Evolutionary conservation across 2,888 invertebrate genomes (phyloP).

Genomic region (Nomada lathburiana): DNA sequence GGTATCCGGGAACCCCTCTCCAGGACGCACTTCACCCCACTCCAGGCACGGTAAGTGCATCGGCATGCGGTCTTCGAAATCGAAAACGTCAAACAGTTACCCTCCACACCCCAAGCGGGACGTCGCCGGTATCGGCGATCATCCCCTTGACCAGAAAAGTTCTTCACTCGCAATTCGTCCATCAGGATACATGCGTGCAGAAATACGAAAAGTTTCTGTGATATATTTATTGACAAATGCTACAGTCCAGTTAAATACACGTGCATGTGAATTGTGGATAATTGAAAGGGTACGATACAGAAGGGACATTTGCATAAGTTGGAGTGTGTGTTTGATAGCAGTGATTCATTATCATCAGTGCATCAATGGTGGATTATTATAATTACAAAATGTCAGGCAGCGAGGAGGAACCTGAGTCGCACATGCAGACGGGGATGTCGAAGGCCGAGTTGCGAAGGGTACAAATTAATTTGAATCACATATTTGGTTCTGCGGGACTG

Average conservation of each 20-base stretch:
- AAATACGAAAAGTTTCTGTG: not conserved
- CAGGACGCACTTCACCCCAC: slow-evolving; percentile 68
- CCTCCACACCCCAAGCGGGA: slow-evolving; percentile 78
- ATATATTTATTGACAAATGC: not conserved
- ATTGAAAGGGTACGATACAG: not conserved
- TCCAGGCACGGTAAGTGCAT: slow-evolving; percentile 75
- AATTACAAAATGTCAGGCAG: slow-evolving; percentile 83
- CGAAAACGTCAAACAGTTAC: slow-evolving; percentile 84
- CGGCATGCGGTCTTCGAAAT: slow-evolving; percentile 83
- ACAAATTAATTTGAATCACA: slow-evolving; percentile 64
- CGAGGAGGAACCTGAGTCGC: slow-evolving; percentile 85
- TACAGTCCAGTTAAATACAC: not conserved
- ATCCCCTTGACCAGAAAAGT: slow-evolving; percentile 22
- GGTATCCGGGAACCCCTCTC: slow-evolving; percentile 74
- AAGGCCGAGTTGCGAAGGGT: slow-evolving; percentile 91
- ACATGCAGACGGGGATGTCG: slow-evolving; percentile 86
- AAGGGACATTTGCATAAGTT: slow-evolving; percentile 3
- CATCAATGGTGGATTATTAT: slow-evolving; percentile 82
- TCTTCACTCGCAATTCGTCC: not conserved
- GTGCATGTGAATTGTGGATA: not conserved
- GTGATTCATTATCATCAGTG: slow-evolving; percentile 30
- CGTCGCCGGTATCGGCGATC: slow-evolving; percentile 61
- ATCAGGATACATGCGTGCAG: not conserved
- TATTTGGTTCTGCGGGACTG: no score
- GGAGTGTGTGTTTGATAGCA: not conserved